These are phyloP conservation scores for Zaprionus vittiger DNA, from an alignment of 1,140 invertebrate genomes.

Conservation along the genomic window DNA sequence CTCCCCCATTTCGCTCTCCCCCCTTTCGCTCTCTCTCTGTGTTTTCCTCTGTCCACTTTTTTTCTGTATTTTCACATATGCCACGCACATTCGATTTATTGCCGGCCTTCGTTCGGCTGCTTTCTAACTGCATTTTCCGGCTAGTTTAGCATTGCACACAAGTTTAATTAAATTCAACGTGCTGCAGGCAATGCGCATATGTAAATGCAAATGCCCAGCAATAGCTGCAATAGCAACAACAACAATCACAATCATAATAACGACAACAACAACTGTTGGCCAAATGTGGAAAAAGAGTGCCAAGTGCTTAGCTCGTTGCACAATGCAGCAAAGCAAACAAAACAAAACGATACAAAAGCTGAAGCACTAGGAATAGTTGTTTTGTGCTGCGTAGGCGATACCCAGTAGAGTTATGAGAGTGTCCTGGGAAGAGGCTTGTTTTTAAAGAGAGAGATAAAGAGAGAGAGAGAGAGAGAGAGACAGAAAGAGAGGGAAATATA, in stretches of 20 bases:
- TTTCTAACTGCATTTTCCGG: constrained; percentile 62
- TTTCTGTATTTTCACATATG: background rate
- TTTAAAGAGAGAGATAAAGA: too few species aligned
- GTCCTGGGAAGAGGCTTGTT: background rate
- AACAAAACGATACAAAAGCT: background rate
- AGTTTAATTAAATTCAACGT: constrained; percentile 74
- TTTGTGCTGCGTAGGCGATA: background rate
- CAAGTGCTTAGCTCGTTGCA: background rate
- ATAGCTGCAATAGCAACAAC: constrained; percentile 27
- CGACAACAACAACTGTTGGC: background rate
- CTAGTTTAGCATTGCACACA: constrained; percentile 66
- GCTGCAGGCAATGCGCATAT: constrained; percentile 71
- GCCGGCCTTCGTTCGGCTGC: constrained; percentile 36
- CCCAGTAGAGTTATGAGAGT: background rate
- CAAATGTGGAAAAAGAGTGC: background rate
- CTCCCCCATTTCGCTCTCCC: background rate
- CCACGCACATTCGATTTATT: constrained; percentile 4
- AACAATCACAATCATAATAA: constrained; percentile 4
- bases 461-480: too few species aligned
- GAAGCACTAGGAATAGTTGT: background rate
- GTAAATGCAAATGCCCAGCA: constrained; percentile 66
- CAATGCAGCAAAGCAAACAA: background rate
- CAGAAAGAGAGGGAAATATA: too few species aligned
- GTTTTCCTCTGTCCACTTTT: background rate
- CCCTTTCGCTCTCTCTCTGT: background rate